phyloP scores from a whole-genome alignment of 2,113 vertebrate genomes.

The Larimichthys crocea region DNA sequence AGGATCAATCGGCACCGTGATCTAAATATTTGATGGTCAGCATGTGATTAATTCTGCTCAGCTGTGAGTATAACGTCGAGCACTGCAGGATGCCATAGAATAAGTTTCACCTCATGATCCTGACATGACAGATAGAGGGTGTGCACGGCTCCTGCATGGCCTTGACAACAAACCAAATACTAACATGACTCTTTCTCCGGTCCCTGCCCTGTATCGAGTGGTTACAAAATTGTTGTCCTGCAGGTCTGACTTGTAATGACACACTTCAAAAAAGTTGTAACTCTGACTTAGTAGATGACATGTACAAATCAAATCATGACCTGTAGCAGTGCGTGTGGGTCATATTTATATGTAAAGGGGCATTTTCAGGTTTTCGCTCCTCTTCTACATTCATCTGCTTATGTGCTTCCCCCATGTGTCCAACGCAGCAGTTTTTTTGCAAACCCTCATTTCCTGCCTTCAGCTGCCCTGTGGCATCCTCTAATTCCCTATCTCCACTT shows the following conservation, averaged over 20 bases:
- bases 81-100: neutral
- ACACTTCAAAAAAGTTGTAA: slow-evolving; percentile 7
- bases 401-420: slow-evolving; percentile 30
- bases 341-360: neutral
- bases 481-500: slow-evolving; percentile 51
- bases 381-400: slow-evolving; percentile 5
- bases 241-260: slow-evolving; percentile 54
- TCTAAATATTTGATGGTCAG: neutral
- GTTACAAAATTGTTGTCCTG: slow-evolving; percentile 3
- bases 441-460: slow-evolving; percentile 64
- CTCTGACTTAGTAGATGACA: neutral
- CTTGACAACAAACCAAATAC: neutral
- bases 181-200: neutral
- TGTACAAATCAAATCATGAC: neutral
- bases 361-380: neutral
- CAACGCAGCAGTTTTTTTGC: slow-evolving; percentile 56
- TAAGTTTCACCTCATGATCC: neutral
- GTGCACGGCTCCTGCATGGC: neutral
- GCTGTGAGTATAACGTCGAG: neutral
- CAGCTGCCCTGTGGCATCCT: slow-evolving; percentile 57
- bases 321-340: neutral
- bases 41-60: slow-evolving; percentile 9
- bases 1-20: too few relatives aligned
- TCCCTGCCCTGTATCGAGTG: neutral
- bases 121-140: slow-evolving; percentile 4